phyloP scores from a whole-genome alignment of 2,888 invertebrate genomes.

The Hecatera dysodea region DNA sequence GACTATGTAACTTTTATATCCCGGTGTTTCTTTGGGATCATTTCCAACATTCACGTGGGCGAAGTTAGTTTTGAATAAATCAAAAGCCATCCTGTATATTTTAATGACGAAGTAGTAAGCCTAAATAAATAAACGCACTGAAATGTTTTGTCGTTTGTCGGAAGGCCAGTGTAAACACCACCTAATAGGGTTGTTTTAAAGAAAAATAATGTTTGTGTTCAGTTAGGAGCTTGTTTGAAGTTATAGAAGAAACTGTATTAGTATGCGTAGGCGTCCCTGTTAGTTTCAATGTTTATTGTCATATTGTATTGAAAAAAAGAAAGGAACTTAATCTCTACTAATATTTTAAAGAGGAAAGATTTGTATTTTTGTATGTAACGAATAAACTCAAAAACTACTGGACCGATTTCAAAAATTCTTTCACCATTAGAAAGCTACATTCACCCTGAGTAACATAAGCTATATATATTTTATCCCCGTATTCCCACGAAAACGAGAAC shows the following conservation, averaged over 20 bases:
- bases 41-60: neutral
- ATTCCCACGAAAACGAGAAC: too few species aligned
- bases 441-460: too few species aligned
- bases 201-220: constrained; percentile 21
- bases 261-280: neutral
- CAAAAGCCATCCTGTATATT: constrained; percentile 13
- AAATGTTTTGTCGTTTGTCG: constrained; percentile 47
- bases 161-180: constrained; percentile 36
- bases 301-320: neutral
- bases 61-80: neutral
- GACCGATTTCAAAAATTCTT: too few species aligned
- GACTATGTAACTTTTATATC: too few species aligned
- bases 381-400: too few species aligned
- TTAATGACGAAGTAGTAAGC: constrained; percentile 27
- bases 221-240: constrained; percentile 3
- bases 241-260: neutral
- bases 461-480: too few species aligned
- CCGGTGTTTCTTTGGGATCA: neutral
- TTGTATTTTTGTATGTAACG: too few species aligned
- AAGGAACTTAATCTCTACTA: too few species aligned
- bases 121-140: constrained; percentile 53
- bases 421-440: too few species aligned
- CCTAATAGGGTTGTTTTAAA: constrained; percentile 22
- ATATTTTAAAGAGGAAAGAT: too few species aligned
- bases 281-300: neutral